These are phyloP conservation scores for Bhutanitis thaidina DNA, from an alignment of 2,888 invertebrate species.

Conservation along the genomic window DNA sequence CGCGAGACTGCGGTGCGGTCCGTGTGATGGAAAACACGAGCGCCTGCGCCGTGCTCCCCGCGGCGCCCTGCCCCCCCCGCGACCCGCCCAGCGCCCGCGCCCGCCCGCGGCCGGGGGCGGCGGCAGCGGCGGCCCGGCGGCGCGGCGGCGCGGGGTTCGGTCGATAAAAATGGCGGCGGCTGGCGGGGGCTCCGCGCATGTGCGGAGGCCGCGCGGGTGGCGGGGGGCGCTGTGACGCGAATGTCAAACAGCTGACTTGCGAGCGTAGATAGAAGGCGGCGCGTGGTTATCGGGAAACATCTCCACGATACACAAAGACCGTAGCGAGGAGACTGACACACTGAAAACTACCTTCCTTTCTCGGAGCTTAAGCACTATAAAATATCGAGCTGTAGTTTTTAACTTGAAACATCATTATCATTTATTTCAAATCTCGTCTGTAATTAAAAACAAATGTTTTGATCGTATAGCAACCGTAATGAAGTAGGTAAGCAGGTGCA, in stretches of 20 bases:
- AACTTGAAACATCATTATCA: neutral
- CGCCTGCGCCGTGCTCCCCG: conserved; percentile 44
- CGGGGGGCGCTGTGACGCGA: conserved; percentile 38
- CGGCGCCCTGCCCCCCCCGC: conserved; percentile 46
- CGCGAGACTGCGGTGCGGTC: conserved; percentile 56
- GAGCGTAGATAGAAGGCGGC: conserved; percentile 36
- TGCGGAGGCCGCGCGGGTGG: conserved; percentile 26
- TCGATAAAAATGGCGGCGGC: no score
- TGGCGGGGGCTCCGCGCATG: conserved; percentile 37
- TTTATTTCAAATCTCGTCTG: neutral
- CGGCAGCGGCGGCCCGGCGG: conserved; percentile 25
- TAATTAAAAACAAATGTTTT: neutral
- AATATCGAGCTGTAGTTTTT: neutral
- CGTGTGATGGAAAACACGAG: conserved; percentile 60
- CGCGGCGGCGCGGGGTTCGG: conserved; percentile 23
- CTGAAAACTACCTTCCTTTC: neutral
- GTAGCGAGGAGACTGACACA: neutral
- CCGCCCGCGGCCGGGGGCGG: conserved; percentile 46
- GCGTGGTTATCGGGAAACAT: conserved; percentile 23
- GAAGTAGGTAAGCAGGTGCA: no score
- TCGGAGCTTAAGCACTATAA: neutral
- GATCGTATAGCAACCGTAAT: neutral
- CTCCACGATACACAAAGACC: conserved; percentile 18
- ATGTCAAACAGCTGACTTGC: conserved; percentile 70
- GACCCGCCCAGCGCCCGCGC: conserved; percentile 28